phyloP scores from a whole-genome alignment of 30 jellyfish, hydroid and myxozoan species.

The Turritopsis dohrnii region DNA sequence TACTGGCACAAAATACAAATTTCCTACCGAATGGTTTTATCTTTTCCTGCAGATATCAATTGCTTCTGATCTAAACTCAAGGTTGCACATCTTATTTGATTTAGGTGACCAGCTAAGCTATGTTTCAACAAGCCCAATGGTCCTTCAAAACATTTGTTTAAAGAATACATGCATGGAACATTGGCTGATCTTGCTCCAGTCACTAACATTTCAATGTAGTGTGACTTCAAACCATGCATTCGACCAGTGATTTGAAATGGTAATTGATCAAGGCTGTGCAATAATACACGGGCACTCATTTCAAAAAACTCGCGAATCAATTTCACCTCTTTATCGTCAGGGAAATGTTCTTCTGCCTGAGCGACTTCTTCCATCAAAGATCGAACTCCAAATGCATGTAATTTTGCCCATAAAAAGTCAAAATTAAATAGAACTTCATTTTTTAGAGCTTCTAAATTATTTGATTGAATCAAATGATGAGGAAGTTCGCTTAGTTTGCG shows the following conservation, averaged over 20 bases:
- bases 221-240: conserved; percentile 23
- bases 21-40: conserved; percentile 43
- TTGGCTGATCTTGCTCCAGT: conserved; percentile 41
- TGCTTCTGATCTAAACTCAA: conserved; percentile 35
- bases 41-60: conserved; percentile 50
- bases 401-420: conserved; percentile 50
- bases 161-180: conserved; percentile 56
- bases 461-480: conserved; percentile 34
- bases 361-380: conserved; percentile 38
- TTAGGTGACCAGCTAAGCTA: conserved; percentile 60
- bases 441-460: conserved; percentile 39
- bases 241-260: conserved; percentile 61
- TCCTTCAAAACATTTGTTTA: conserved; percentile 42
- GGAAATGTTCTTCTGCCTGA: conserved; percentile 42
- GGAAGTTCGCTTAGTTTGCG: conserved; percentile 81
- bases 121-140: conserved; percentile 65
- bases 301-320: conserved; percentile 41
- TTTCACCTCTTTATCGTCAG: conserved; percentile 40
- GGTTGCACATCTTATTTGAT: conserved; percentile 34
- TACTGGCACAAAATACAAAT: too few relatives aligned
- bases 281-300: conserved; percentile 48
- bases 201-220: conserved; percentile 7
- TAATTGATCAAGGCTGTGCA: conserved; percentile 61
- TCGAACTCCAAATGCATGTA: conserved; percentile 48
- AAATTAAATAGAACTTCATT: conserved; percentile 52